Evolutionary conservation across 2,888 invertebrate species (phyloP), one percentile per base, ranked within the genome.

Genomic region (Schizaphis graminum): DNA sequence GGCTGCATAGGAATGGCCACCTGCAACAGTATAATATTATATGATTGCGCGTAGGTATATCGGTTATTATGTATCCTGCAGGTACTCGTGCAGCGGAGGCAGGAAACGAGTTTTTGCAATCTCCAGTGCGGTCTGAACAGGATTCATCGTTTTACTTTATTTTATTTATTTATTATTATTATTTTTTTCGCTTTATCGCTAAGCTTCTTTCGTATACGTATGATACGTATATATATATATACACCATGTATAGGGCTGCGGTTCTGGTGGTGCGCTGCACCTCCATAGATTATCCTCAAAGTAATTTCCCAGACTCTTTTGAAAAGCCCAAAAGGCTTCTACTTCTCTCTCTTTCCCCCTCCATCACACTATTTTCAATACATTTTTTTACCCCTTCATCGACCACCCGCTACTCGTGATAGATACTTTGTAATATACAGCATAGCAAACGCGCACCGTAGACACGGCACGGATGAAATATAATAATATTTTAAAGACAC

Each of bases 231-330:
- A 0, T 90, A n/a, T 24, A 5, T 35, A 53, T 49, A 47, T 35
- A n/a, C 5, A 21, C 35, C 35, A 7, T 2, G 53, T 4, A 47
- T n/a, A 53, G 24, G 41, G 5, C 13, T 24, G 41, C 16, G 44
- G n/a, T 24, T 21, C 26, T 28, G 41, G 35, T 61, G 47, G 24
- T n/a, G 61, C n/a, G 61, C 61, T 77, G 67, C 88, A 77, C 41
- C 56, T 84, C 41, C 28, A 28, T 49, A 90, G 93, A 94, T 94
- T 94, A 94, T 94, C 93, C 90, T 85, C 57, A 90, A 94, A 94
- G 90, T 94, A 90, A 94, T 94, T 94, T 94, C 89, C 86, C 85
- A 61, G 90, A 88, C 49, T 88, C 88, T 67, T 88, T 92, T 92
- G 92, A 92, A 88, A 92, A 92, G 61, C 92, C 92, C 88, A 88